phyloP scores from a whole-genome alignment of 2,888 invertebrate genomes.

The Tenthredo mesomela region DNA sequence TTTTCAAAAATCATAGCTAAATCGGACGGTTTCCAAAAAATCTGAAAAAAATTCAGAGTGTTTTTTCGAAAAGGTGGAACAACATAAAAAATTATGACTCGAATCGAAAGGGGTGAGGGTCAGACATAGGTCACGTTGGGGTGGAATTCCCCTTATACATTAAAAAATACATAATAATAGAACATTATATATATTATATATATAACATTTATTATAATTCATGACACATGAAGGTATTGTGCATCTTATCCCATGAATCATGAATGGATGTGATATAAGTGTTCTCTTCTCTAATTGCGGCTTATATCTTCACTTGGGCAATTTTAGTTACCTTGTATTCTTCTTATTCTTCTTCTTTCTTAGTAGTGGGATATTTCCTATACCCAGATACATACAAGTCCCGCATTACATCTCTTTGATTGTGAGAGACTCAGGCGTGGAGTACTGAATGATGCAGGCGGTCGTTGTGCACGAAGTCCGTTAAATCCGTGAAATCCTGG shows the following conservation, averaged over 20 bases:
- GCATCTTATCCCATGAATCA: background rate
- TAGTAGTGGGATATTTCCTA: background rate
- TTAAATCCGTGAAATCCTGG: constrained; percentile 36
- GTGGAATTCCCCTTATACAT: no score
- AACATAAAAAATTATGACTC: no score
- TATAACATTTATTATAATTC: background rate
- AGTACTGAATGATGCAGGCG: constrained; percentile 26
- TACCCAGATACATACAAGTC: background rate
- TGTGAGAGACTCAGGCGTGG: background rate
- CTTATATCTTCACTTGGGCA: background rate
- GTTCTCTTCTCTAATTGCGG: background rate
- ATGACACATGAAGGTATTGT: background rate
- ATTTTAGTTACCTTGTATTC: background rate
- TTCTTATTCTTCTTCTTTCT: background rate
- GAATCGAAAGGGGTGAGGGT: no score
- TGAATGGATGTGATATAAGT: background rate
- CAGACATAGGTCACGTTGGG: no score
- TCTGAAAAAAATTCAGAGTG: no score
- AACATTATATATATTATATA: no score
- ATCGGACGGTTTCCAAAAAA: no score
- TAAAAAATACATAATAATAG: no score
- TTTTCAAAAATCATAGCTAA: no score
- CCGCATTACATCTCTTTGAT: background rate
- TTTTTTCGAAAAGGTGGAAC: no score
- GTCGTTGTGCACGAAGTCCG: constrained; percentile 20